A percentile compares a stretch with the other conserved stretches of the same genome.
These are phyloP conservation scores for Hirtodrosophila duncani DNA, from an alignment of 2,888 invertebrate species.

Conservation along the genomic window DNA sequence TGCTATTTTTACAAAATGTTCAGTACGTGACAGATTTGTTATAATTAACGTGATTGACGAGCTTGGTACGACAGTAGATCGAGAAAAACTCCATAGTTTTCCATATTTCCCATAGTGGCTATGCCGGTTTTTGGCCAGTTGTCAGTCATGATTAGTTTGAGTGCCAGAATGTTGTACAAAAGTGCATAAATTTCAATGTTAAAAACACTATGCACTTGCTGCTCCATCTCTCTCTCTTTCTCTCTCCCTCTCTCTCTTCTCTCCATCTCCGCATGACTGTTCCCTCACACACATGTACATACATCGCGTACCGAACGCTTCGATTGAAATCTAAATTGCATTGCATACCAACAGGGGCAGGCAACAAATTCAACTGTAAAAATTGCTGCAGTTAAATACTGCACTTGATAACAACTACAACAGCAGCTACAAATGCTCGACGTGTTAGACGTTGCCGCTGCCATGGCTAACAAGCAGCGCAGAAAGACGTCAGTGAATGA, in stretches of 20 bases:
- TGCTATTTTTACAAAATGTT: conserved; percentile 44
- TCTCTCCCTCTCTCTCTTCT: no score
- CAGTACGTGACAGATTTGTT: conserved; percentile 60
- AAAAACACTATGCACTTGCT: conserved; percentile 20
- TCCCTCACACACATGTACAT: background rate
- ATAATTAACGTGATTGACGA: conserved; percentile 64
- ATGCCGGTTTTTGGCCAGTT: no score
- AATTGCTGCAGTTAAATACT: conserved; percentile 64
- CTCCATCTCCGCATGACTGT: background rate
- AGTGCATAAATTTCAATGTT: conserved; percentile 55
- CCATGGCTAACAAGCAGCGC: conserved; percentile 55
- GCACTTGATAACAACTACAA: conserved; percentile 59
- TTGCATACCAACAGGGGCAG: conserved; percentile 42
- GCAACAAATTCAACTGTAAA: conserved; percentile 63
- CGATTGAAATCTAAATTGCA: conserved; percentile 65
- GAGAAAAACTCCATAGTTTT: background rate
- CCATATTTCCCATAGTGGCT: background rate
- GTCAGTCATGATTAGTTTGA: conserved; percentile 22
- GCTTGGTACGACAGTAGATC: conserved; percentile 36
- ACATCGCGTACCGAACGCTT: conserved; percentile 34
- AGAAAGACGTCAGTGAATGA: conserved; percentile 25
- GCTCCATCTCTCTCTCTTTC: conserved; percentile 15
- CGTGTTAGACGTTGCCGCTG: conserved; percentile 50
- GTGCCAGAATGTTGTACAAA: conserved; percentile 6
- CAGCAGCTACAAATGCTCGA: conserved; percentile 45